These are phyloP conservation scores for Ophion ventricosus DNA, from an alignment of 2,888 invertebrate genomes.

Conservation along the genomic window DNA sequence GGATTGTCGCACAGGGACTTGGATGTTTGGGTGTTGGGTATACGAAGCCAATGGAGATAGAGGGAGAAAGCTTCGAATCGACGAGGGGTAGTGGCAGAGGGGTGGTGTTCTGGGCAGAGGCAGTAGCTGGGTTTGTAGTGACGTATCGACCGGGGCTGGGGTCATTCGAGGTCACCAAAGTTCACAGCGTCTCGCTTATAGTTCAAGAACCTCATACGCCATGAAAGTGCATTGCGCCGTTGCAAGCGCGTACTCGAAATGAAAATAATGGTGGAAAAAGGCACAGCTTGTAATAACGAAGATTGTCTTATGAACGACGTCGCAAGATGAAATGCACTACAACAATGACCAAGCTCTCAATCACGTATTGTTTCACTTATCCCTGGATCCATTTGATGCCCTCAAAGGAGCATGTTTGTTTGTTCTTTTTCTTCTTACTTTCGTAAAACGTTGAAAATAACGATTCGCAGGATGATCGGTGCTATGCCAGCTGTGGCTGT, in stretches of 20 bases:
- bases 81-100: not conserved
- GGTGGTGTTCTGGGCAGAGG: conserved; percentile 37
- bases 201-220: conserved; percentile 73
- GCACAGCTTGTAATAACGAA: not conserved
- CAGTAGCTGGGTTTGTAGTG: conserved; percentile 71
- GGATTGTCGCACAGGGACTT: conserved; percentile 29
- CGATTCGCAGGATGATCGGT: conserved; percentile 89
- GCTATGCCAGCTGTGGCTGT: conserved; percentile 95
- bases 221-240: conserved; percentile 63
- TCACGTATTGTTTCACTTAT: not conserved
- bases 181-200: conserved; percentile 77
- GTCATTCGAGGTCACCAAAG: conserved; percentile 81
- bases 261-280: conserved; percentile 26
- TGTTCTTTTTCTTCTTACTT: not conserved
- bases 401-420: not conserved
- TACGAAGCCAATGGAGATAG: conserved; percentile 11
- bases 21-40: not conserved
- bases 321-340: no score
- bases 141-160: conserved; percentile 80
- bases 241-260: conserved; percentile 37
- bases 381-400: not conserved
- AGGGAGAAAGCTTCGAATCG: conserved; percentile 27
- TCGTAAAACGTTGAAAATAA: not conserved
- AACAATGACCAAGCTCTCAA: conserved; percentile 4
- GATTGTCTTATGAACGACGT: not conserved